A percentile compares a stretch with the other conserved stretches of the same genome.
Evolutionary conservation across 2,113 vertebrate species (phyloP).

Genomic region (Coracopsis vasa): DNA sequence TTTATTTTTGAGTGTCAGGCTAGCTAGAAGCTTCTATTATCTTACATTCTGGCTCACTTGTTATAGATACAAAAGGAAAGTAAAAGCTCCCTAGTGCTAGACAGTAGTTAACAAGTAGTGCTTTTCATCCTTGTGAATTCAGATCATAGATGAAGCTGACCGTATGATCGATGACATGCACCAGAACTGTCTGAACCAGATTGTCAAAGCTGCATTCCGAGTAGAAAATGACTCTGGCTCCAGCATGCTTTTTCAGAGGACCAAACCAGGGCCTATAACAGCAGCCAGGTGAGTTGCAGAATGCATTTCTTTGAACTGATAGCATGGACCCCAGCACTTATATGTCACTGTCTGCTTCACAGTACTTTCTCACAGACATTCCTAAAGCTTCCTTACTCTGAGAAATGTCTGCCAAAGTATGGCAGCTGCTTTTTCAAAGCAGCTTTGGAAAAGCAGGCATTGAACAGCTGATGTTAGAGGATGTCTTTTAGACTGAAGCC

Average conservation of each 20-base stretch:
- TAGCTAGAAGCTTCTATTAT: neutral
- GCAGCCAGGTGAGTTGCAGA: conserved; percentile 79
- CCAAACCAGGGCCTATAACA: conserved; percentile 72
- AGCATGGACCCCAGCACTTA: neutral
- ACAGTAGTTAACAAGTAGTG: neutral
- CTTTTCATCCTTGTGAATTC: neutral
- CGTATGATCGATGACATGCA: conserved; percentile 96
- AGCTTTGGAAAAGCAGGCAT: neutral
- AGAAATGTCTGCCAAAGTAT: neutral
- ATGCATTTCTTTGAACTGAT: neutral
- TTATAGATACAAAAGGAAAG: neutral
- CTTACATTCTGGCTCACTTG: neutral
- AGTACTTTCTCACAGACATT: no score
- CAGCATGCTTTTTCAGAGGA: conserved; percentile 74
- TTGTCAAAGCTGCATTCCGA: conserved; percentile 81
- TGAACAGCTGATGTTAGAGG: neutral
- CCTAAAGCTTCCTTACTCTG: neutral
- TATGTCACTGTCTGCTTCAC: neutral
- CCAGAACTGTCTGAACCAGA: conserved; percentile 89
- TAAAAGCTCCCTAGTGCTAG: neutral
- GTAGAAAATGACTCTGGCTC: neutral
- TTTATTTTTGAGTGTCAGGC: neutral
- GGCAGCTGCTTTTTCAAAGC: neutral
- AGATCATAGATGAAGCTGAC: conserved; percentile 95
- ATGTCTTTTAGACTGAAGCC: neutral